Evolutionary conservation across 2,888 invertebrate species (phyloP).

Genomic region (Eristalis pertinax): DNA sequence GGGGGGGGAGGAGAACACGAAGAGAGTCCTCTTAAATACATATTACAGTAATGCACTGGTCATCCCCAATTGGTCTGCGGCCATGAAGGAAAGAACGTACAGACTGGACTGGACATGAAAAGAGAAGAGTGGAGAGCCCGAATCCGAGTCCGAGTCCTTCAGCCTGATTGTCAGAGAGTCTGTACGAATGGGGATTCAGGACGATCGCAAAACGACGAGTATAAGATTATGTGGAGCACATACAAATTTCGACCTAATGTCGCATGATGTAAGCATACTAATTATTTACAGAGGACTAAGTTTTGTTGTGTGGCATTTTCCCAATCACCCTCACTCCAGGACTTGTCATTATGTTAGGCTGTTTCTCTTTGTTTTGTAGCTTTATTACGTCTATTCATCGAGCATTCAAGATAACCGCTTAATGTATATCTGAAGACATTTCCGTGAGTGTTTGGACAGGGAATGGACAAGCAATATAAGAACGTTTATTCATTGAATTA

Average conservation of each 20-base stretch:
- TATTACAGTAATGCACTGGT: constrained; percentile 69
- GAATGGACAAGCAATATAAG: constrained; percentile 37
- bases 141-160: constrained; percentile 22
- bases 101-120: neutral
- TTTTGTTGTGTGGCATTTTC: constrained; percentile 52
- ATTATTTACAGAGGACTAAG: constrained; percentile 67
- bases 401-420: constrained; percentile 48
- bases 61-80: constrained; percentile 57
- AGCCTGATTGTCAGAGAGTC: constrained; percentile 56
- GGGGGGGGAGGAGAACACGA: neutral
- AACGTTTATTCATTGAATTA: constrained; percentile 39
- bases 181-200: constrained; percentile 46
- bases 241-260: constrained; percentile 64
- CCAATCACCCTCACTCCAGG: constrained; percentile 29
- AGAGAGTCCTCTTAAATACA: constrained; percentile 59
- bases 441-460: constrained; percentile 27
- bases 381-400: constrained; percentile 41
- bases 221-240: constrained; percentile 49
- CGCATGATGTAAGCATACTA: constrained; percentile 68
- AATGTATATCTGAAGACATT: constrained; percentile 24
- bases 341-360: constrained; percentile 1
- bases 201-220: constrained; percentile 28
- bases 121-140: constrained; percentile 17
- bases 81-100: constrained; percentile 37
- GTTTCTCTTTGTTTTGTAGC: constrained; percentile 15